A percentile compares a stretch with the other conserved stretches of the same genome.
Evolutionary conservation across 2,888 invertebrate species (phyloP).

Genomic region (Papilio demoleus): DNA sequence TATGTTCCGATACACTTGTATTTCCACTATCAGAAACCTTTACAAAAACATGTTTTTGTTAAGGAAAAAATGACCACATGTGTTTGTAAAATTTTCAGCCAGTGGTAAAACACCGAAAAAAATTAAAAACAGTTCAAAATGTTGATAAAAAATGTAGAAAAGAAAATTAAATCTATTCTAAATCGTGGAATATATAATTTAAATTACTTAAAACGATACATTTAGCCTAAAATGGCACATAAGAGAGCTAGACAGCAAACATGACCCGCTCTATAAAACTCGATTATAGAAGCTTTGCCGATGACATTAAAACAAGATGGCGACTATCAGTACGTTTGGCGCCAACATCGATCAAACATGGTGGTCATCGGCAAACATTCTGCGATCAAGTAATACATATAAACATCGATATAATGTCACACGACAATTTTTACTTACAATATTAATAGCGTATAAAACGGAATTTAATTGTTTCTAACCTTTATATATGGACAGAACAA

Average conservation of each 20-base stretch:
- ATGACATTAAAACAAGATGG: no score
- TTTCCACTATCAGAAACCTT: not conserved
- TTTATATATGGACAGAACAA: no score
- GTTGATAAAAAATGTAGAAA: slow-evolving; percentile 41
- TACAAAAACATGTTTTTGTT: not conserved
- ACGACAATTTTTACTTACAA: not conserved
- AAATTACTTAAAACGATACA: slow-evolving; percentile 68
- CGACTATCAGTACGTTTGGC: no score
- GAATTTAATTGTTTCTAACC: no score
- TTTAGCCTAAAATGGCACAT: slow-evolving; percentile 76
- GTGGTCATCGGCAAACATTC: no score
- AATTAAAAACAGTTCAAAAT: slow-evolving; percentile 41
- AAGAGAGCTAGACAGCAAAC: slow-evolving; percentile 56
- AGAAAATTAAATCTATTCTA: slow-evolving; percentile 48
- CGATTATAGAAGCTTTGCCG: no score
- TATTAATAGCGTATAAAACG: no score
- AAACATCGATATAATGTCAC: slow-evolving; percentile 4
- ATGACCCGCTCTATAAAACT: slow-evolving; percentile 59
- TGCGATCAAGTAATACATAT: no score
- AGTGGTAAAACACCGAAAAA: slow-evolving; percentile 28
- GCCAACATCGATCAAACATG: no score
- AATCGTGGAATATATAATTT: slow-evolving; percentile 58
- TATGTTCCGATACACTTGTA: not conserved
- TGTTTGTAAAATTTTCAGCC: not conserved
- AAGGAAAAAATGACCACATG: no score